Conservation (phyloP, 2,888 invertebrate species). For the Acleris holmiana region DNA sequence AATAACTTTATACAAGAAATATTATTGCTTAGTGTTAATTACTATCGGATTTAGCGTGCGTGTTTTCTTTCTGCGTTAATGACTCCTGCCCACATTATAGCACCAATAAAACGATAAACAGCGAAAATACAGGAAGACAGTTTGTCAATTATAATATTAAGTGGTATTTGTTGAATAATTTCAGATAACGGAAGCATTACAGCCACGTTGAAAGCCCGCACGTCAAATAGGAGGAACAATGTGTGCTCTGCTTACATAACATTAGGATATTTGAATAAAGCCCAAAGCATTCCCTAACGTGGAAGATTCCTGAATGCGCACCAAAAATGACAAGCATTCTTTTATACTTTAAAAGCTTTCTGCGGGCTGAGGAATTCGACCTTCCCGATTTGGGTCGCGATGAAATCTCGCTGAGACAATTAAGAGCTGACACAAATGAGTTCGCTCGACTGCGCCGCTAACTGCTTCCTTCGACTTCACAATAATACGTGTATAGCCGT, state of each 20-base stretch:
- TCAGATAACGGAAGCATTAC: not conserved
- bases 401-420: conserved; percentile 66
- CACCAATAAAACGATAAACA: too few relatives aligned
- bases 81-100: too few relatives aligned
- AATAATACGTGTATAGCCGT: conserved; percentile 46
- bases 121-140: too few relatives aligned
- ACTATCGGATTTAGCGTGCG: too few relatives aligned
- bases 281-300: conserved; percentile 18
- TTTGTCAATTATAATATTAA: too few relatives aligned
- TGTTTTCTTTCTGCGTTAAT: too few relatives aligned
- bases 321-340: conserved; percentile 34
- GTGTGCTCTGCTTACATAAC: conserved; percentile 29
- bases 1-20: too few relatives aligned
- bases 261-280: conserved; percentile 31
- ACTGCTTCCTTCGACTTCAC: conserved; percentile 48
- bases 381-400: conserved; percentile 59
- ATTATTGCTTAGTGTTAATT: too few relatives aligned
- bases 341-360: conserved; percentile 46
- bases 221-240: conserved; percentile 26
- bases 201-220: not conserved
- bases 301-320: conserved; percentile 26
- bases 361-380: conserved; percentile 51
- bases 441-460: conserved; percentile 44
- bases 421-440: conserved; percentile 60
- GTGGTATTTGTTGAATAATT: too few relatives aligned